Evolutionary conservation across 2,888 invertebrate species (phyloP).

Genomic region (Idaea aversata): DNA sequence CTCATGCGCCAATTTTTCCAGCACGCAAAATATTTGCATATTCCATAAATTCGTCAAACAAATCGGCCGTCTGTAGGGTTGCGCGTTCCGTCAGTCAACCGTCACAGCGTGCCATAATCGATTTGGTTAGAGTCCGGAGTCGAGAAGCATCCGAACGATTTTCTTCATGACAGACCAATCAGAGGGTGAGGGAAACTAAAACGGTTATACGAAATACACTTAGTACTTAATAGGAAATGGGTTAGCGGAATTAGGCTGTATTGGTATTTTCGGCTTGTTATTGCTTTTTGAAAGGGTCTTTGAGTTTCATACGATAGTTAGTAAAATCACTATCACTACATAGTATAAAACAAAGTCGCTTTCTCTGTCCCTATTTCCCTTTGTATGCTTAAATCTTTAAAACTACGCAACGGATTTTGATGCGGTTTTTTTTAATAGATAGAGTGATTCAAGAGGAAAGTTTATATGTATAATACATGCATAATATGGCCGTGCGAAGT

Average conservation of each 20-base stretch:
- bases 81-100: constrained; percentile 32
- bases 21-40: constrained; percentile 6
- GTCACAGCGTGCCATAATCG: constrained; percentile 31
- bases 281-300: neutral
- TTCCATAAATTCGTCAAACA: constrained; percentile 10
- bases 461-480: no score
- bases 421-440: no score
- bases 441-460: no score
- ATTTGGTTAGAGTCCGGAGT: constrained; percentile 26
- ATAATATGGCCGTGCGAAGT: no score
- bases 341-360: no score
- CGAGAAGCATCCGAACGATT: constrained; percentile 40
- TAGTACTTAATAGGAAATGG: constrained; percentile 28
- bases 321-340: no score
- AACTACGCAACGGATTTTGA: no score
- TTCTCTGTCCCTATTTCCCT: no score
- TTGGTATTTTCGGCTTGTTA: neutral
- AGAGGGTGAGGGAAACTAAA: constrained; percentile 42
- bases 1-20: neutral
- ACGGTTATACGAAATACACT: constrained; percentile 29
- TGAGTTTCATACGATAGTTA: neutral
- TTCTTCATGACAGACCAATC: constrained; percentile 68
- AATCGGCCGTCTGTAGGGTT: constrained; percentile 22
- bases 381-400: no score
- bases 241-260: constrained; percentile 13